These are phyloP conservation scores for Trididemnum nubilum DNA, from an alignment of 23 tunicate genomes.

Conservation along the genomic window DNA sequence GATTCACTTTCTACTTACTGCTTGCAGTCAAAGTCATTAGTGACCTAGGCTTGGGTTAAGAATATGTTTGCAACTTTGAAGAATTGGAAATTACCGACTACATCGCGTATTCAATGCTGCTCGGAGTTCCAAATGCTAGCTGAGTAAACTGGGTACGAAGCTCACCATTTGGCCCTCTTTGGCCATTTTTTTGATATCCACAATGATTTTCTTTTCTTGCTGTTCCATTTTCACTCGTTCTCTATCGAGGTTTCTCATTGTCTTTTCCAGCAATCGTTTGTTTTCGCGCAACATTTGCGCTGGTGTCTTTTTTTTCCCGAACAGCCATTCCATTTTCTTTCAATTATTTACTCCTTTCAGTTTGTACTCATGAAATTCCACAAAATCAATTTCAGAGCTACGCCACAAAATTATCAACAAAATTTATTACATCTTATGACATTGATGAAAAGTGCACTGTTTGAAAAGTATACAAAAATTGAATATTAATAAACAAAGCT, in stretches of 20 bases:
- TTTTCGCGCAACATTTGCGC: slow-evolving; percentile 95
- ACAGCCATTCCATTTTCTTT: slow-evolving; percentile 79
- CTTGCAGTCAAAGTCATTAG: too few species aligned
- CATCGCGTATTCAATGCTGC: not conserved
- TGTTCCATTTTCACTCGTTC: slow-evolving; percentile 89
- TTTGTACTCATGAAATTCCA: too few species aligned
- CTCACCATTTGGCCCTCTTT: slow-evolving; percentile 97
- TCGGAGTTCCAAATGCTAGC: too few species aligned
- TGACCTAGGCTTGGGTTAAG: too few species aligned
- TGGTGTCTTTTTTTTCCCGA: slow-evolving; percentile 97
- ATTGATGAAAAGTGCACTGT: too few species aligned
- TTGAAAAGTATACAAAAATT: too few species aligned
- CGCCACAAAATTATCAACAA: too few species aligned
- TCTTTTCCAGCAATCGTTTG: slow-evolving; percentile 73
- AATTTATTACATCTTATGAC: too few species aligned
- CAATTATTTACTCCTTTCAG: not conserved
- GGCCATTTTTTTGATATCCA: slow-evolving; percentile 98
- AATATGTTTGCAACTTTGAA: not conserved
- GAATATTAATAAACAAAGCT: too few species aligned
- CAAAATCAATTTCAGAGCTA: too few species aligned
- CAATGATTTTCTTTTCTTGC: slow-evolving; percentile 95
- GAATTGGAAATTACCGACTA: not conserved
- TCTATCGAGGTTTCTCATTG: slow-evolving; percentile 91
- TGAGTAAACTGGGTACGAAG: not conserved
- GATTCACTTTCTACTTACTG: too few species aligned